These are phyloP conservation scores for Meiosimyza platycephala DNA, from an alignment of 2,888 invertebrate species.

Conservation along the genomic window DNA sequence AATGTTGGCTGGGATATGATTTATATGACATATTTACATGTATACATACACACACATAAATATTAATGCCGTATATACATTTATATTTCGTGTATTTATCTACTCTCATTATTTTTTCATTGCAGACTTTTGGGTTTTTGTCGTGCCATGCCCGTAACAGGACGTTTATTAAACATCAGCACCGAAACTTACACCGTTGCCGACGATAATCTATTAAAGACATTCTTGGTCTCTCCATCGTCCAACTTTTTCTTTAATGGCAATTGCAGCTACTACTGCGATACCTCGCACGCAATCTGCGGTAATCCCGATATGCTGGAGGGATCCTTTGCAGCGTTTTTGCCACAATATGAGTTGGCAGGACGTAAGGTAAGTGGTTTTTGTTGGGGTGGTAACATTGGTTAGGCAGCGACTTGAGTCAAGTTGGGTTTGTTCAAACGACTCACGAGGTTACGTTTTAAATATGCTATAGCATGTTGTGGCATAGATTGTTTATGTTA, in stretches of 20 bases:
- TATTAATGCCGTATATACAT: no score
- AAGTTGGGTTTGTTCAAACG: constrained; percentile 63
- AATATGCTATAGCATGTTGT: neutral
- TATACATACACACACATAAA: no score
- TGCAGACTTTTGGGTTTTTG: constrained; percentile 91
- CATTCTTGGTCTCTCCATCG: constrained; percentile 92
- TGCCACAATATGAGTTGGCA: constrained; percentile 86
- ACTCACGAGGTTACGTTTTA: neutral
- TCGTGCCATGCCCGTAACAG: constrained; percentile 95
- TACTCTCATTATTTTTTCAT: constrained; percentile 30
- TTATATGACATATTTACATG: no score
- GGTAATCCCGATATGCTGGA: constrained; percentile 94
- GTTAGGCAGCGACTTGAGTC: neutral
- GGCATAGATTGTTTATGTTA: constrained; percentile 5
- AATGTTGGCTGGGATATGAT: no score
- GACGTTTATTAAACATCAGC: constrained; percentile 93
- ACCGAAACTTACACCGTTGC: constrained; percentile 93
- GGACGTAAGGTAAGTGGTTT: constrained; percentile 80
- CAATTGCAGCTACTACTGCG: constrained; percentile 92
- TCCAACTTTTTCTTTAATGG: constrained; percentile 94
- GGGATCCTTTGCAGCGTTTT: constrained; percentile 94
- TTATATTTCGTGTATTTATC: neutral
- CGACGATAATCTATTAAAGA: constrained; percentile 89
- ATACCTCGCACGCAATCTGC: constrained; percentile 94
- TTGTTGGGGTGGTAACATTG: constrained; percentile 16